These are phyloP conservation scores for Myodes glareolus DNA, from an alignment of 2,113 vertebrate genomes.

Conservation along the genomic window DNA sequence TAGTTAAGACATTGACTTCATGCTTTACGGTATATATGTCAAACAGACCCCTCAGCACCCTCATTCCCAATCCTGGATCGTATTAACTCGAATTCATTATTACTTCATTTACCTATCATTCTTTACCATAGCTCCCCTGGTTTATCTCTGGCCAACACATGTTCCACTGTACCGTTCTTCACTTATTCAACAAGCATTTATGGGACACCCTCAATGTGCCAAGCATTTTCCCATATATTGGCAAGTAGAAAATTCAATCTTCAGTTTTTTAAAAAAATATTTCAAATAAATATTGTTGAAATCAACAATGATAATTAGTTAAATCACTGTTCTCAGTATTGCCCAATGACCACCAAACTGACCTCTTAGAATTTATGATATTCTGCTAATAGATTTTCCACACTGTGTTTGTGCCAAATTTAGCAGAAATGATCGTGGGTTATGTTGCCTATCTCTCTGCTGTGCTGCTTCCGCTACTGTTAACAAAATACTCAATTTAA, in stretches of 20 bases:
- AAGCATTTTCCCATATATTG: background rate
- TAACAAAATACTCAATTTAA: background rate
- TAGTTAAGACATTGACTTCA: background rate
- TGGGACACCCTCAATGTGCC: background rate
- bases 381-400: background rate
- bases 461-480: background rate
- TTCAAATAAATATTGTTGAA: background rate
- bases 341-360: background rate
- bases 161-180: background rate
- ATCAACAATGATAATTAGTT: rapidly evolving
- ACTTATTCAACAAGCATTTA: background rate
- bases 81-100: background rate
- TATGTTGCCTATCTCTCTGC: background rate
- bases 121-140: background rate
- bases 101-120: background rate
- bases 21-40: background rate
- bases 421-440: background rate
- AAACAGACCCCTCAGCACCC: background rate
- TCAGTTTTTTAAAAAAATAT: background rate
- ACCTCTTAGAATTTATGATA: background rate
- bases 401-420: background rate
- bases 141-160: background rate
- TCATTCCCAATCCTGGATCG: background rate
- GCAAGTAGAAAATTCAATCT: background rate
- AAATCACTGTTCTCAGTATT: background rate